These are phyloP conservation scores for Orthonychiurus folsomi DNA, from an alignment of 2,888 invertebrate genomes.

Conservation along the genomic window DNA sequence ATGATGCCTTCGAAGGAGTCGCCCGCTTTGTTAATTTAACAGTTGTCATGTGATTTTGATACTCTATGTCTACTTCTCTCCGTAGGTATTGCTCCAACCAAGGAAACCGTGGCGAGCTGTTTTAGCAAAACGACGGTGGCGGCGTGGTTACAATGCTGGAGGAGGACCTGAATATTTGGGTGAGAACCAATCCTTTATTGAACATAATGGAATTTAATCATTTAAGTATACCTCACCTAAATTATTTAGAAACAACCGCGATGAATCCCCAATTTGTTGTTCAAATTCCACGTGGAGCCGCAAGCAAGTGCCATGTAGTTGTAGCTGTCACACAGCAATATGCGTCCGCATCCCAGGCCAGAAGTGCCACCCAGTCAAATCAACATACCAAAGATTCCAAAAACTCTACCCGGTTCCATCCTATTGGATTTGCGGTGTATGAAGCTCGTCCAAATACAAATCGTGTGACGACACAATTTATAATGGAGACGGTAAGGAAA, in stretches of 20 bases:
- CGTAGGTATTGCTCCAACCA: slow-evolving; percentile 56
- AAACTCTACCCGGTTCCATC: slow-evolving; percentile 48
- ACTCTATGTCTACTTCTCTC: no score
- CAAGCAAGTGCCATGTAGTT: slow-evolving; percentile 61
- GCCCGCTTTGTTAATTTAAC: no score
- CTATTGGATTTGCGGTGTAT: slow-evolving; percentile 63
- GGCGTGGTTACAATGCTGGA: slow-evolving; percentile 61
- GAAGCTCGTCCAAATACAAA: slow-evolving; percentile 57
- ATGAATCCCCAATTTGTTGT: slow-evolving; percentile 64
- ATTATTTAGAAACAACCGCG: slow-evolving; percentile 54
- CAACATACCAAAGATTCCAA: slow-evolving; percentile 44
- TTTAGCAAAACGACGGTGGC: slow-evolving; percentile 58
- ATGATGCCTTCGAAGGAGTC: no score
- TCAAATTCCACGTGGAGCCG: slow-evolving; percentile 55
- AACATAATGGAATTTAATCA: no score
- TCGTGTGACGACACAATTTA: slow-evolving; percentile 54
- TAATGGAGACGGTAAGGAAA: slow-evolving; percentile 50
- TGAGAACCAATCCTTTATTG: slow-evolving; percentile 42
- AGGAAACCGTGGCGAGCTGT: slow-evolving; percentile 64
- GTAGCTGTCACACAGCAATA: slow-evolving; percentile 62
- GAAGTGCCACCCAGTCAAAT: no score
- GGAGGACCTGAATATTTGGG: slow-evolving; percentile 56
- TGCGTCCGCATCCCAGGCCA: slow-evolving; percentile 37
- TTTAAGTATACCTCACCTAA: no score
- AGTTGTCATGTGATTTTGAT: no score